Evolutionary conservation across 1,140 invertebrate genomes (phyloP), one percentile per base, ranked within the genome.

Genomic region (Trichomalopsis sarcophagae): DNA sequence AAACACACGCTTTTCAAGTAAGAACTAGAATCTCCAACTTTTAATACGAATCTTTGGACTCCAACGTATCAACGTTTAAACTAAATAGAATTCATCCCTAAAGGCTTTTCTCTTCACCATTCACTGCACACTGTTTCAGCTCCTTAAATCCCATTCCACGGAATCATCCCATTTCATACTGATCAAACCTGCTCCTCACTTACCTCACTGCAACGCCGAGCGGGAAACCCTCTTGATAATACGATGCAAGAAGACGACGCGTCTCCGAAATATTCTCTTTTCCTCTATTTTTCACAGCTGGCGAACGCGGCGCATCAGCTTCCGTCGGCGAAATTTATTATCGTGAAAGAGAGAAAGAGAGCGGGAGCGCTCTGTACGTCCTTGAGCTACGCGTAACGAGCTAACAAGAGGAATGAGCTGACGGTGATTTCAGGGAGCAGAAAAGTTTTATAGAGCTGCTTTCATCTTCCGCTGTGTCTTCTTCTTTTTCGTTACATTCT

Each of bases 311-410:
- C 10, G 36, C 62, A 80, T 44, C 62, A 68, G 33, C 21, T 80
- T 78, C 13, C 27, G 7, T 13, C 50, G 21, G 62, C n/a, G 55
- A 82, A 75, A 82, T 82, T 82, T 82, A 76, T 76, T 76, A 76
- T 14, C 68, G 6, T 10, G 40, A 50, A 23, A 55, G 50, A 55
- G 6, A 50, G 55, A 62, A 17, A 62, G 55, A 21, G 55, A 62
- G 55, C n/a, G 55, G 7, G 17, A n/a, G 6, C 17, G 4, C n/a
- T 44, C 71, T 44, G 14, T 68, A 44, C 30, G 17, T 30, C 74
- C 27, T 47, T 44, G 47, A 62, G 44, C 36, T 44, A 50, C 7
- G 14, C 17, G 14, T 77, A 77, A 77, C 55, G 55, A 83, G 44
- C 50, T 55, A 82, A 82, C 27, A 76, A 66, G 73, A 82, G 73